phyloP scores from a whole-genome alignment of 2,797 vertebrate genomes.

The Geotrypetes seraphini region DNA sequence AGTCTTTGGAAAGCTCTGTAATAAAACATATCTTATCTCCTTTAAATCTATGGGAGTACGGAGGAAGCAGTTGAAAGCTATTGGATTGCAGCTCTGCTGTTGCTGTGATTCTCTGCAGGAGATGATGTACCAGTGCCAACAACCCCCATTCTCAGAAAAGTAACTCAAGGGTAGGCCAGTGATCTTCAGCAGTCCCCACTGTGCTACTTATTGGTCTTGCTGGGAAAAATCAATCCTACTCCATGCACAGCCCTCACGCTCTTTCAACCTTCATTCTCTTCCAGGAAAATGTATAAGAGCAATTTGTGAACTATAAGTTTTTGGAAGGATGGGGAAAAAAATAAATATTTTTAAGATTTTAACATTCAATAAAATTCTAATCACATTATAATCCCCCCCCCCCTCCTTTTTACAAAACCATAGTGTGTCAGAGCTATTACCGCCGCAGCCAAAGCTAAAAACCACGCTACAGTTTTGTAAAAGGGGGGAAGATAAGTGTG shows the following conservation, averaged over 20 bases:
- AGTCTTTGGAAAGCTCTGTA: background rate
- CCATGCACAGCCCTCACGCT: background rate
- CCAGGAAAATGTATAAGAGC: conserved; percentile 3
- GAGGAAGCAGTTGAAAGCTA: conserved; percentile 8
- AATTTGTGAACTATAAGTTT: background rate
- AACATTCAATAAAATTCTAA: too few relatives aligned
- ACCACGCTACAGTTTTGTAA: too few relatives aligned
- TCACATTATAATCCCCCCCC: too few relatives aligned
- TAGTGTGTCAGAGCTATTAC: too few relatives aligned
- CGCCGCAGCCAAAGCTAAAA: too few relatives aligned
- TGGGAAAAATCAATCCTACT: conserved; percentile 9
- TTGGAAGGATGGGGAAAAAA: background rate
- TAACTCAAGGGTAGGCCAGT: background rate
- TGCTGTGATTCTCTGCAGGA: conserved; percentile 14
- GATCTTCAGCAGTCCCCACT: conserved; percentile 6
- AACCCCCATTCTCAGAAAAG: conserved; percentile 19
- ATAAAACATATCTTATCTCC: conserved; percentile 7
- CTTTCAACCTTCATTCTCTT: background rate
- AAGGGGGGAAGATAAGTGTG: too few relatives aligned
- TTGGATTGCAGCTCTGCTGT: conserved; percentile 20
- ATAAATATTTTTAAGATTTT: background rate
- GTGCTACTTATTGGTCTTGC: background rate
- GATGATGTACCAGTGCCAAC: conserved; percentile 22
- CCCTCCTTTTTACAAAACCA: too few relatives aligned
- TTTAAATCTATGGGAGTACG: conserved; percentile 23